Evolutionary conservation across 2,888 invertebrate species (phyloP), one percentile per base, ranked within the genome.

Genomic region (Scaptodrosophila latifasciaeformis): DNA sequence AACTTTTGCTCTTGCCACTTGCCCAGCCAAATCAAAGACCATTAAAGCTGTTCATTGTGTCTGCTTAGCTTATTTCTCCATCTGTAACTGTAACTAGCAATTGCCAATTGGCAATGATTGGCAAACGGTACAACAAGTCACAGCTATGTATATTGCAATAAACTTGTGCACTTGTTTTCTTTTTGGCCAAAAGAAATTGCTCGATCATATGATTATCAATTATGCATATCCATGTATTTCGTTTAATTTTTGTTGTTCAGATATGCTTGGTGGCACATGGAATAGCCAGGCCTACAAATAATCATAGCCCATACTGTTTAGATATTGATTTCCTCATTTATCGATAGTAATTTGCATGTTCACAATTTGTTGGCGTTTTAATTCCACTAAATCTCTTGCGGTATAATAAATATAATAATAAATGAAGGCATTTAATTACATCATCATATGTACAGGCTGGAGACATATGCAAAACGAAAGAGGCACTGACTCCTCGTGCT

Each of bases 161-260:
- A 74, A 78, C 58, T 37, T 17, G 62, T 48, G 62, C 57, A 69
- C 54, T 59, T 56, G 76, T 54, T 61, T 64, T 54, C 64, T 66
- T 65, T 37, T 71, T 72, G 69, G 65, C 55, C 34, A 34, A 34
- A 34, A 76, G 72, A 76, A 71, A 66, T 59, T 66, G 49, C 64
- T n/a, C n/a, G n/a, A n/a, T n/a, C n/a, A n/a, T n/a, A n/a, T n/a
- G n/a, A n/a, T n/a, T n/a, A n/a, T n/a, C n/a, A n/a, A n/a, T n/a
- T n/a, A n/a, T n/a, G n/a, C n/a, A n/a, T n/a, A n/a, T n/a, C n/a
- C 24, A 24, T 24, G 3, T 24, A 7, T 7, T 7, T 24, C 24
- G 7, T 5, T 24, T 7, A 24, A 24, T 24, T 3, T 3, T 7
- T 3, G 24, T 7, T 3, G 24, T 24, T 24, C 24, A 24, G 4